A percentile compares a stretch with the other conserved stretches of the same genome.
phyloP scores from a whole-genome alignment of 2,888 invertebrate species.

The Acronicta alni region DNA sequence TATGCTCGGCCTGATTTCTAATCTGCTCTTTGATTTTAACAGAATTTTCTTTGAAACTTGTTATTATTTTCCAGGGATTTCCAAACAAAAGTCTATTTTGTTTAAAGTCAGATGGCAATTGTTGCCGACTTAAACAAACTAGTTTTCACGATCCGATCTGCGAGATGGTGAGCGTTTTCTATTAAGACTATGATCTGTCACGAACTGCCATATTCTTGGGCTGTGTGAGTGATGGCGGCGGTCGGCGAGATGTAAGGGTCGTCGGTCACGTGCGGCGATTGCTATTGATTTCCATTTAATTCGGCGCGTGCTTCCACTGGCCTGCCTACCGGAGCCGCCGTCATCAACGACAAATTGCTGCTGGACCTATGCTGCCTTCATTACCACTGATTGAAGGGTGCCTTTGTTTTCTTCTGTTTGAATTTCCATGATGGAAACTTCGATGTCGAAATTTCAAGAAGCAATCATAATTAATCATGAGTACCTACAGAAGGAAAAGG shows the following conservation, averaged over 20 bases:
- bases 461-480: too few species aligned
- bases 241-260: slow-evolving; percentile 75
- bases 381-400: slow-evolving; percentile 80
- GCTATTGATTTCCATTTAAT: slow-evolving; percentile 89
- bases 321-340: slow-evolving; percentile 64
- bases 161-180: slow-evolving; percentile 44
- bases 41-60: too few species aligned
- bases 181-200: slow-evolving; percentile 60
- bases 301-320: slow-evolving; percentile 81
- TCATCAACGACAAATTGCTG: slow-evolving; percentile 76
- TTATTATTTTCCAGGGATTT: background rate
- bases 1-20: too few species aligned
- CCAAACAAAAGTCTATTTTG: background rate
- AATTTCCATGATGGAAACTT: background rate
- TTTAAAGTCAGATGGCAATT: background rate
- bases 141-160: slow-evolving; percentile 29
- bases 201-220: slow-evolving; percentile 55
- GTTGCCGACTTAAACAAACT: slow-evolving; percentile 27
- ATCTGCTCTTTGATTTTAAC: too few species aligned
- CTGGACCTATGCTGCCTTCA: slow-evolving; percentile 69
- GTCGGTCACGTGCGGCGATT: slow-evolving; percentile 80
- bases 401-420: slow-evolving; percentile 24
- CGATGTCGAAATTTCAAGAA: background rate
- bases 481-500: background rate
- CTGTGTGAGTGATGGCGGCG: slow-evolving; percentile 53